phyloP scores from a whole-genome alignment of 2,888 invertebrate species.

The Tribolium freemani region DNA sequence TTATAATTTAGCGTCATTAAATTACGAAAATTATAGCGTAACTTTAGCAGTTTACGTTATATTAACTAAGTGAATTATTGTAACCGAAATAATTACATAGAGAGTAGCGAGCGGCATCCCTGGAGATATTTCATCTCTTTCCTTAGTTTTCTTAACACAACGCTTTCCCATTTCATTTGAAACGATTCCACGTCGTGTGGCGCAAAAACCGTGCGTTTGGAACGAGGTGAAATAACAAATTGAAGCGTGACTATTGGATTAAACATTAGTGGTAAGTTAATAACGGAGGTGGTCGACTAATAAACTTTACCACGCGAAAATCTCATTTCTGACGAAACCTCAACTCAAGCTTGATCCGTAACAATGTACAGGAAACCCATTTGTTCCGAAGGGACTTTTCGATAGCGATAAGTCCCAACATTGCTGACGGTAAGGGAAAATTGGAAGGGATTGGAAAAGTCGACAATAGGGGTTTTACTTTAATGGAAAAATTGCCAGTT shows the following conservation, averaged over 20 bases:
- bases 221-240: constrained; percentile 20
- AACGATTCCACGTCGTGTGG: background rate
- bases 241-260: constrained; percentile 40
- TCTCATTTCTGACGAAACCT: constrained; percentile 31
- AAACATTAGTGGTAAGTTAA: constrained; percentile 45
- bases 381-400: constrained; percentile 17
- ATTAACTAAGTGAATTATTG: constrained; percentile 54
- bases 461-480: background rate
- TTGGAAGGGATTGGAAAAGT: background rate
- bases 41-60: constrained; percentile 53
- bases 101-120: constrained; percentile 46
- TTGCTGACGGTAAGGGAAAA: background rate
- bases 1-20: constrained; percentile 54
- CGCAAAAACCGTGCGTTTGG: background rate
- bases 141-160: constrained; percentile 25
- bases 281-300: constrained; percentile 47
- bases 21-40: constrained; percentile 54
- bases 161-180: constrained; percentile 27
- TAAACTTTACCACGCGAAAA: constrained; percentile 48
- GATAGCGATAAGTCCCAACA: background rate
- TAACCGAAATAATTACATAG: constrained; percentile 52
- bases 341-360: background rate
- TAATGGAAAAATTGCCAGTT: background rate
- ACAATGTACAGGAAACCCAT: constrained; percentile 18
- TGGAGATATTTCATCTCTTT: constrained; percentile 31